Evolutionary conservation across 2,113 vertebrate genomes (phyloP).

Genomic region (Phaethornis superciliosus): DNA sequence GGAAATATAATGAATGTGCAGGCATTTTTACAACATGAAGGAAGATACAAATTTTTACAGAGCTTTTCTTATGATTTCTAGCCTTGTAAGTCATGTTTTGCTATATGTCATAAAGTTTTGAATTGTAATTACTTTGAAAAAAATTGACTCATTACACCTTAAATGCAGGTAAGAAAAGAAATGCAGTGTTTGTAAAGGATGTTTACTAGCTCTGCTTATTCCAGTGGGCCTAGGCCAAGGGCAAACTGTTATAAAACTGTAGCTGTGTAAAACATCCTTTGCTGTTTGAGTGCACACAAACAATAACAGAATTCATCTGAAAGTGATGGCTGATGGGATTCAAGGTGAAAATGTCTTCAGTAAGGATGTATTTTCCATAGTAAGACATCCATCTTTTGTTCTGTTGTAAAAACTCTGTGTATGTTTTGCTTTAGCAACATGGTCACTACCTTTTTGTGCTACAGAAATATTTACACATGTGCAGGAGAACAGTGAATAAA

Average conservation of each 20-base stretch:
- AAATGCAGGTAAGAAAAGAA: slow-evolving; percentile 40
- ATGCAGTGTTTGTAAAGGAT: slow-evolving; percentile 22
- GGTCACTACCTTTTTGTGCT: neutral
- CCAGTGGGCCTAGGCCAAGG: slow-evolving; percentile 40
- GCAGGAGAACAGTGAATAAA: neutral
- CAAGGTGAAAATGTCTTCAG: slow-evolving; percentile 59
- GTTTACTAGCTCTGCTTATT: slow-evolving; percentile 49
- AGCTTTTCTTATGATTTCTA: slow-evolving; percentile 34
- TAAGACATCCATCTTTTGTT: neutral
- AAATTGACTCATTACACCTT: slow-evolving; percentile 10
- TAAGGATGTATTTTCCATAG: neutral
- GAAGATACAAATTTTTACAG: slow-evolving; percentile 10
- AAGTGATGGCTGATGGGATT: slow-evolving; percentile 43
- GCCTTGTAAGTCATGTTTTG: slow-evolving; percentile 40
- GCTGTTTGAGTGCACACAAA: slow-evolving; percentile 23
- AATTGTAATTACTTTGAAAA: slow-evolving; percentile 50
- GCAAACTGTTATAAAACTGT: slow-evolving; percentile 10
- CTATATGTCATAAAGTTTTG: slow-evolving; percentile 38
- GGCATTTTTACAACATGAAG: neutral
- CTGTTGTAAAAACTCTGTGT: neutral
- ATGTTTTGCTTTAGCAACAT: neutral
- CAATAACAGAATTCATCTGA: neutral
- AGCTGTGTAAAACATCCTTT: neutral
- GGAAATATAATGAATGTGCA: neutral
- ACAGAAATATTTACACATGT: neutral